Conservation (phyloP, 2,797 vertebrate species). For the Erethizon dorsatum region DNA sequence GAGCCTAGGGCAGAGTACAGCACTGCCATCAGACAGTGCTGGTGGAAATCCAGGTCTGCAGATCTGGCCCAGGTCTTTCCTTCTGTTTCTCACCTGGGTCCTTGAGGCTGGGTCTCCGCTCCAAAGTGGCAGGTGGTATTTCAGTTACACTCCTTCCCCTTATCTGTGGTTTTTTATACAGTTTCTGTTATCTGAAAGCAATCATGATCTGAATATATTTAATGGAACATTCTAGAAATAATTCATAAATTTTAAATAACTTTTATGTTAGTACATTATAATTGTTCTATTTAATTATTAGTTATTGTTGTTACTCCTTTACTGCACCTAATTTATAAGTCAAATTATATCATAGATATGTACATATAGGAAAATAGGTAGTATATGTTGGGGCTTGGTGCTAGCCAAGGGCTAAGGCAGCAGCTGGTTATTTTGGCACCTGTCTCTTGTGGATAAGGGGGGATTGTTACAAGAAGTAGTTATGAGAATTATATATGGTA, state of each 20-base stretch:
- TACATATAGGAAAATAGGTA: not conserved
- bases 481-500: not conserved
- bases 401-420: not conserved
- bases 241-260: no score
- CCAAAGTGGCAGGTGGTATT: not conserved
- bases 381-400: no score
- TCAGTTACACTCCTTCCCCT: not conserved
- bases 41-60: rapidly evolving
- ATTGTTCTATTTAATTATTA: not conserved
- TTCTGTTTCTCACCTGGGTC: not conserved
- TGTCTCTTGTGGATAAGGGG: not conserved
- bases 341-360: not conserved
- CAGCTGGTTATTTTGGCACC: not conserved
- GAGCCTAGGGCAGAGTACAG: rapidly evolving
- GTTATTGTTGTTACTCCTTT: not conserved
- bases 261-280: not conserved
- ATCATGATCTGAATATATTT: not conserved
- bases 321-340: not conserved
- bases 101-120: not conserved
- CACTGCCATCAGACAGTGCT: rapidly evolving
- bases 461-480: not conserved
- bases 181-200: not conserved
- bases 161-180: not conserved
- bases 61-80: not conserved
- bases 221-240: not conserved